Percentiles rank a stretch among this genome's conserved stretches.
Conservation (phyloP, 2,888 invertebrate species). For the Agriotes lineatus region DNA sequence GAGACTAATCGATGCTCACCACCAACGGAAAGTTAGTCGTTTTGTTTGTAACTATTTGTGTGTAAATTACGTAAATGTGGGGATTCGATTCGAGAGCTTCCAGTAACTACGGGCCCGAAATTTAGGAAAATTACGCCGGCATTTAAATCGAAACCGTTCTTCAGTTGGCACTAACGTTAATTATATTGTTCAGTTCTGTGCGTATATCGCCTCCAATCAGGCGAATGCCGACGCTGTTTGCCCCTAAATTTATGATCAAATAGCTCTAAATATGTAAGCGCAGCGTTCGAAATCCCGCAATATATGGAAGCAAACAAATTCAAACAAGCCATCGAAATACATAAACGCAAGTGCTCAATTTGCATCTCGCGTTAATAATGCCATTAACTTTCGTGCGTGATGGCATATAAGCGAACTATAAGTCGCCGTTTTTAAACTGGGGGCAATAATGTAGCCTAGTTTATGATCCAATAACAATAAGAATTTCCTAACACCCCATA, state of each 20-base stretch:
- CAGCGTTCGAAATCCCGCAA: conserved; percentile 3
- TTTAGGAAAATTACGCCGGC: too few relatives aligned
- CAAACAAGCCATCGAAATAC: conserved; percentile 14
- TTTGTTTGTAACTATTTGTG: conserved; percentile 25
- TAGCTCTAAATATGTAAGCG: neutral
- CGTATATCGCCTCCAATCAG: neutral
- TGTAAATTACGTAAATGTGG: conserved; percentile 18
- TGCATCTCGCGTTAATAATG: conserved; percentile 37
- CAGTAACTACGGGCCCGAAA: too few relatives aligned
- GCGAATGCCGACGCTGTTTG: neutral
- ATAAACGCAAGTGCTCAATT: conserved; percentile 28
- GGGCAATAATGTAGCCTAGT: conserved; percentile 40
- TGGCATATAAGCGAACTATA: conserved; percentile 31
- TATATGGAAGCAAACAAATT: neutral
- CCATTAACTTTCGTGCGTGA: conserved; percentile 37
- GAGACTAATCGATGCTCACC: conserved; percentile 19
- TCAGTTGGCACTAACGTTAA: too few relatives aligned
- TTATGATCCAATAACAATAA: conserved; percentile 47
- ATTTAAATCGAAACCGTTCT: too few relatives aligned
- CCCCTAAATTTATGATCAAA: neutral
- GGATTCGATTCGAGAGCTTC: conserved; percentile 8
- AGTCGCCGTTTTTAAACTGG: conserved; percentile 33
- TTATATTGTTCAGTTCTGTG: too few relatives aligned
- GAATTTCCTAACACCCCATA: conserved; percentile 43
- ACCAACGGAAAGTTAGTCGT: conserved; percentile 20